Evolutionary conservation across 2,113 vertebrate genomes (phyloP).

Genomic region (Spermophilus dauricus): DNA sequence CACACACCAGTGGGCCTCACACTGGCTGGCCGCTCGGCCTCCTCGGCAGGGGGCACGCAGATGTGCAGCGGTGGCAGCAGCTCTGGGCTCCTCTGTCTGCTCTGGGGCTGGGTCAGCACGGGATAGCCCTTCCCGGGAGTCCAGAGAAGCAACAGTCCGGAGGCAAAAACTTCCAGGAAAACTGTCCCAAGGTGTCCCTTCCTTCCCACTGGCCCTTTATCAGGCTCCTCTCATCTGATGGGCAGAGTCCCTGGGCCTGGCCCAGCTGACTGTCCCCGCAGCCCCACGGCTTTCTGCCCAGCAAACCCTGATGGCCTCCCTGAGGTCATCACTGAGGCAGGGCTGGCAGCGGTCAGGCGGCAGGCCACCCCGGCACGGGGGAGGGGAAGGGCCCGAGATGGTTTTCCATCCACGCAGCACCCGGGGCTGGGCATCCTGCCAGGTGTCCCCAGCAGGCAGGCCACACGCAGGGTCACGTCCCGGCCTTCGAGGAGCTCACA

Average conservation of each 20-base stretch:
- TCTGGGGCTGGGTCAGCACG: neutral
- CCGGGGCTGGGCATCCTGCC: neutral
- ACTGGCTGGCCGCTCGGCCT: neutral
- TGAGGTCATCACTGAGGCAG: neutral
- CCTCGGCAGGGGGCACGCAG: accelerated
- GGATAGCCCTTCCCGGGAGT: neutral
- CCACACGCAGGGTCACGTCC: neutral
- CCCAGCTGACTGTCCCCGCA: neutral
- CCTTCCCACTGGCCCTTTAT: neutral
- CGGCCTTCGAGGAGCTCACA: neutral
- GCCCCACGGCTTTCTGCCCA: neutral
- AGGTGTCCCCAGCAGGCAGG: neutral
- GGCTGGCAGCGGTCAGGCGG: neutral
- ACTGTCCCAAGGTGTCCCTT: neutral
- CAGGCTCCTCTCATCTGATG: neutral
- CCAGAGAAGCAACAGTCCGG: neutral
- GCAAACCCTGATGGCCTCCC: neutral
- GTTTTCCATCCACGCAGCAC: neutral
- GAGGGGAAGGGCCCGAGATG: neutral
- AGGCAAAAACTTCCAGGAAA: neutral
- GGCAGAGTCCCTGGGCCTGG: neutral
- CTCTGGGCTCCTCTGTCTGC: neutral
- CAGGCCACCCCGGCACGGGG: too few species aligned
- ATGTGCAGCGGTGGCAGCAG: neutral
- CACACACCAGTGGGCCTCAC: accelerated